Evolutionary conservation across 2,888 invertebrate species (phyloP), one percentile per base, ranked within the genome.

Genomic region (Caenorhabditis zanzibari): DNA sequence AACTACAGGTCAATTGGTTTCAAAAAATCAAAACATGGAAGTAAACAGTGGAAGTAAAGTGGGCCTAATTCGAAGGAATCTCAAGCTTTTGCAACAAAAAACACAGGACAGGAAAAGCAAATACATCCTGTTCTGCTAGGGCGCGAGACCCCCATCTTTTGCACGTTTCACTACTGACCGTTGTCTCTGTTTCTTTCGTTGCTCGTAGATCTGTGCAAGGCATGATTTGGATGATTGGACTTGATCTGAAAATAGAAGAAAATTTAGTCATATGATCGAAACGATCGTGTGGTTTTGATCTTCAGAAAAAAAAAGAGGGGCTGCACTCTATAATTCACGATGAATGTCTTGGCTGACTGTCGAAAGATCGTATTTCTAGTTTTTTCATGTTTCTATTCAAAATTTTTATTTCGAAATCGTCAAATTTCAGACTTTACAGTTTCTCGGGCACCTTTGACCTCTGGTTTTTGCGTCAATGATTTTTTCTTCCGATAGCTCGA

Each of bases 151-250:
- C 49, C 41, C 49, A 35, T 24, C 32, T 44, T 69, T 52, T 69
- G 61, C 77, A 77, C 77, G 77, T 77, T 77, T 77, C 28, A n/a
- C 32, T 52, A 66, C 68, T 59, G 44, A 86, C 86, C 86, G 44
- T 81, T 85, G 87, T 71, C 87, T 75, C 52, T 87, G 87, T 41
- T 85, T 85, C 54, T 87, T 87, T 26, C 87, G 59, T 64, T 87
- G 85, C 73, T 87, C 87, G 49, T 87, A 87, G 63, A 87, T 87
- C 64, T 87, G 87, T n/a, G 87, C 83, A 35, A 87, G 81, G 41
- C 87, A 87, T n/a, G 82, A 77, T 61, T 85, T 83, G 22, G 85
- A 84, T 10, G 87, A 84, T 72, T 84, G 85, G 26, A 87, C 87
- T 85, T 87, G 87, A 72, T 87, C 87, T 87, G 84, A 47, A 86